phyloP scores from a whole-genome alignment of 2,113 vertebrate species.

The Hydrolagus affinis region DNA sequence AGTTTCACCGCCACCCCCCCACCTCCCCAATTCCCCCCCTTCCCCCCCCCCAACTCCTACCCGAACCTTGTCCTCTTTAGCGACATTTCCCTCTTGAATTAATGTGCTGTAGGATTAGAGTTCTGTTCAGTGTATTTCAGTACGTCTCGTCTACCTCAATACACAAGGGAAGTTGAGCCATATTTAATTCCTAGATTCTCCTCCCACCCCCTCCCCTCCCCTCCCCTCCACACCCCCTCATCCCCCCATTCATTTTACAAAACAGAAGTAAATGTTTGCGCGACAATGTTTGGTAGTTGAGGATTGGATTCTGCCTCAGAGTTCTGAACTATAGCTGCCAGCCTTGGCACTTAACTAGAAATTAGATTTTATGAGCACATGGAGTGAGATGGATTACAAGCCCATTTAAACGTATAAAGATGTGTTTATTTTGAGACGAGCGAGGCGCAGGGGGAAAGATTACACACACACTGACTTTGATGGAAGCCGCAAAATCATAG shows the following conservation, averaged over 20 bases:
- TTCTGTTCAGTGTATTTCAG: not conserved
- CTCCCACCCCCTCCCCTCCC: too few relatives aligned
- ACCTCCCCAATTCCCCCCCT: not conserved
- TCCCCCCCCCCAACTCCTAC: not conserved
- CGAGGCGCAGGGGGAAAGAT: not conserved
- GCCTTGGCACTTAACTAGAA: not conserved
- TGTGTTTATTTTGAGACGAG: conserved; percentile 25
- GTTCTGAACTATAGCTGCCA: conserved; percentile 12
- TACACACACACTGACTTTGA: not conserved
- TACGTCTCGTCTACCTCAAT: not conserved
- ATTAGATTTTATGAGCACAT: conserved; percentile 25
- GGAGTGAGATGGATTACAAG: conserved; percentile 20
- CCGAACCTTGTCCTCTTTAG: too few relatives aligned
- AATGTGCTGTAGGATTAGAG: not conserved
- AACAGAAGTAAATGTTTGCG: not conserved
- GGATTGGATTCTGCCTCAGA: not conserved
- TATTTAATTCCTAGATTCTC: not conserved
- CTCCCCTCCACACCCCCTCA: too few relatives aligned
- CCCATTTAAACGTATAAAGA: conserved; percentile 17
- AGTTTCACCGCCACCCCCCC: not conserved
- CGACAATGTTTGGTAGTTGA: not conserved
- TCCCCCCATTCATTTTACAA: not conserved
- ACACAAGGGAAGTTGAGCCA: not conserved
- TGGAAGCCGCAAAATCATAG: not conserved
- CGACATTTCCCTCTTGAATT: too few relatives aligned